Conservation (phyloP, 2,888 invertebrate species). For the Scaptomyza flava region DNA sequence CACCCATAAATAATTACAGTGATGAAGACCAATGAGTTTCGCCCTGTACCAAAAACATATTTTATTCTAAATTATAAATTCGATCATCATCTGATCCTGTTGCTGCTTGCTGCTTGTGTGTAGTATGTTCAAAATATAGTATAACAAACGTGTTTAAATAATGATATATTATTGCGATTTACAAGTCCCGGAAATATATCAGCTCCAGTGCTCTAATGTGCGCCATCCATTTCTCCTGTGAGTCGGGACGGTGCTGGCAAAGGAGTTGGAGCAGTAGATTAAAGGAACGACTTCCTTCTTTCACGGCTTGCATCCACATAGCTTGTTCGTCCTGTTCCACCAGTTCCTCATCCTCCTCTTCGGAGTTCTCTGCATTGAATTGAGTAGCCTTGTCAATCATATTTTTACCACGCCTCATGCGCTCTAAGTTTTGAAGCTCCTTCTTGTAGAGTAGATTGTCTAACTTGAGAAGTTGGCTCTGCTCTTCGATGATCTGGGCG, state of each 20-base stretch:
- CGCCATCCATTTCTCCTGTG: not conserved
- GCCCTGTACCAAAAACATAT: no score
- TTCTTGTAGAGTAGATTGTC: not conserved
- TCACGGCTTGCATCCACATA: not conserved
- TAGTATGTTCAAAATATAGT: no score
- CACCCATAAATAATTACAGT: no score
- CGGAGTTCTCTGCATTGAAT: not conserved
- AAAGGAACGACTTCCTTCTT: not conserved
- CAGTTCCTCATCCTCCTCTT: not conserved
- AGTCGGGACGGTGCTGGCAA: not conserved
- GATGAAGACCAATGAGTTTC: no score
- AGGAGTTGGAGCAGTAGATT: not conserved
- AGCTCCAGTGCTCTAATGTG: not conserved
- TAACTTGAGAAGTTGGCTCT: not conserved
- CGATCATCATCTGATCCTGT: no score
- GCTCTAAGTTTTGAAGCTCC: not conserved
- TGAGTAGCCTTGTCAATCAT: not conserved
- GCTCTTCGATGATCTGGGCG: not conserved
- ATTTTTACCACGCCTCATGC: accelerated
- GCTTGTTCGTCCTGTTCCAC: not conserved
- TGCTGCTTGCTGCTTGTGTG: no score
- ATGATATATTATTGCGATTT: not conserved
- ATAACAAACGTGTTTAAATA: not conserved
- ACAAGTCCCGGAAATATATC: not conserved
- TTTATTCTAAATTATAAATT: no score